Percentiles rank a stretch among this genome's conserved stretches.
Conservation (phyloP, 2,797 vertebrate genomes). For the Tapera naevia region DNA sequence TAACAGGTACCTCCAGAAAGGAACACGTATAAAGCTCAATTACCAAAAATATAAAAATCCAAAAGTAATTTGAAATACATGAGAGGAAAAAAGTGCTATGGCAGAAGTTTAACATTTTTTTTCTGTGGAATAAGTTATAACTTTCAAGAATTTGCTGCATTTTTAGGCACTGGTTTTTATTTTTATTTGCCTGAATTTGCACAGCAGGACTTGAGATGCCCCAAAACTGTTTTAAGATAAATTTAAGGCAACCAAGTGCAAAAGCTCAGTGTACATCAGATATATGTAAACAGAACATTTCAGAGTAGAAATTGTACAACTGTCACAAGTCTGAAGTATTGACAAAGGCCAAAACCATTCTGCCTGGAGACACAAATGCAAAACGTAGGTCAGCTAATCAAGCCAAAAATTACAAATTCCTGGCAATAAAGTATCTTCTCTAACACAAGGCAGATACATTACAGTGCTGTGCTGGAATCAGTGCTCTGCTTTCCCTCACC, state of each 20-base stretch:
- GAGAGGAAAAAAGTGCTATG: conserved; percentile 56
- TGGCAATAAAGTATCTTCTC: not conserved
- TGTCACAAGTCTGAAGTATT: not conserved
- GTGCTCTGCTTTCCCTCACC: not conserved
- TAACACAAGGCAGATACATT: not conserved
- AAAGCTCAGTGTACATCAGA: conserved; percentile 58
- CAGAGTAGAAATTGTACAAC: conserved; percentile 54
- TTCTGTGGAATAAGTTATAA: not conserved
- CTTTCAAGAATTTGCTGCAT: conserved; percentile 37
- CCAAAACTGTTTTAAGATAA: conserved; percentile 55
- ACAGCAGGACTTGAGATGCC: conserved; percentile 52
- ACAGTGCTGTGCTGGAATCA: not conserved
- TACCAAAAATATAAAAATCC: conserved; percentile 59
- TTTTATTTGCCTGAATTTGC: conserved; percentile 41
- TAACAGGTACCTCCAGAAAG: conserved; percentile 43
- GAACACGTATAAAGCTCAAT: conserved; percentile 58
- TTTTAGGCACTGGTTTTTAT: conserved; percentile 67
- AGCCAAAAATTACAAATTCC: not conserved
- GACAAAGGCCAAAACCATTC: conserved; percentile 36
- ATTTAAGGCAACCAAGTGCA: conserved; percentile 74
- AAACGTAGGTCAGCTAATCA: not conserved
- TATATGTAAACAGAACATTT: conserved; percentile 50
- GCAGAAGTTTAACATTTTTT: conserved; percentile 36
- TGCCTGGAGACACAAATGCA: conserved; percentile 13
- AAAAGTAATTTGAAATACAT: conserved; percentile 39